Base-by-base conservation (phyloP, 1,140 invertebrate genomes). In the Ceratina australensis region DNA sequence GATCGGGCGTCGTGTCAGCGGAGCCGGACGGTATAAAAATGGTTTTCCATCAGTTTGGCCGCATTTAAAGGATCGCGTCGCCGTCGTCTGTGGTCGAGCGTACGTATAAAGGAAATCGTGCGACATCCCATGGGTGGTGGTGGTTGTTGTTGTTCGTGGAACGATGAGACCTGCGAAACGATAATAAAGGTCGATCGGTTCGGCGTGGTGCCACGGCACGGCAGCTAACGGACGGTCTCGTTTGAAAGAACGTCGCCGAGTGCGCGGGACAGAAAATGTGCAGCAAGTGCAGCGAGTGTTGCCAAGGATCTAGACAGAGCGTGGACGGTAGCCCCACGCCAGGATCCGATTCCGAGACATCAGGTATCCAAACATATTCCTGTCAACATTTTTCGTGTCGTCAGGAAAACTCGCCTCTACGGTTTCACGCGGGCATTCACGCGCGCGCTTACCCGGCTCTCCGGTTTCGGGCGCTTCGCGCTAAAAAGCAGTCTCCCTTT, bases 231-330 rank as follows among this genome's bases (percentile, higher is more conserved):
- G 57, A 56, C 52, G 59, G 3, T 69, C 47, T 33, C n/a, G n/a
- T n/a, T 49, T 59, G 59, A 80, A n/a, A 24, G 67, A 47, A 61
- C 72, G 18, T 50, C 47, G 60, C 2, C 42, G 16, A 15, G 18
- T 52, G 18, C 18, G 13, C 50, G 50, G 28, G 66, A 33, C 52
- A 59, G 60, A 88, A 81, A 86, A 93, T 93, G 92, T 93, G 92
- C 85, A 92, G 91, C 85, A 92, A 92, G 84, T 92, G 92, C 87
- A 91, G 90, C 83, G 92, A 92, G 83, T 92, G 92, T 83, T 92
- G 91, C 84, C 91, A 91, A 83, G 90, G 90, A 77, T 89, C 90
- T 60, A 89, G 91, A 72, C 89, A 91, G 73, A 91, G 90, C 64
- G 88, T 89, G 78, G 88, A 92, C 63, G 87, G 88, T 72, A 92